Base-by-base conservation (phyloP, 2,888 invertebrate genomes). In the Parapristionchus giblindavisi region DNA sequence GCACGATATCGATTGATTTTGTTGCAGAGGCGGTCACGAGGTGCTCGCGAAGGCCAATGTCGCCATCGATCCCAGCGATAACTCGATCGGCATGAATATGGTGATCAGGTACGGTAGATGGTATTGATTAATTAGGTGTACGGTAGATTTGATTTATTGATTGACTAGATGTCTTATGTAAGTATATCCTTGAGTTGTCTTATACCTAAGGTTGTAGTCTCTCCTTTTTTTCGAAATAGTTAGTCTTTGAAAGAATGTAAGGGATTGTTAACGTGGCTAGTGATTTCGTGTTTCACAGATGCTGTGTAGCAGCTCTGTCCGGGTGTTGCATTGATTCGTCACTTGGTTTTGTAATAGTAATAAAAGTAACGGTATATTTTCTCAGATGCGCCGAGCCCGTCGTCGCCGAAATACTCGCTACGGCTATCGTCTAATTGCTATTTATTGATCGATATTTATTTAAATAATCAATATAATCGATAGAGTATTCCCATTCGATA, bases 1-100 rank as follows among this genome's bases (percentile, higher is more conserved):
- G 48, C 48, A 14, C 21, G 48, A 11, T 48, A 11, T 48, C 14
- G 21, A 48, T 21, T 11, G 21, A 48, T 14, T 14, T 48, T 11
- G 24, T 68, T 68, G 51, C 88, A 92, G 97, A 76, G 95, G 95
- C 0, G 95, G 95, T 14, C 29, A 40, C 54, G 81, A 85, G 73
- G 83, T 87, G 32, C 76, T 87, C 60, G 79, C 85, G 3, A 81
- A 81, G 60, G 83, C 83, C 27, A 82, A 82, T 2, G 77, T 87
- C 1, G 85, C 83, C 3, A 76, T 87, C 34, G 87, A 87, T 77
- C 87, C 85, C 27, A 74, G 75, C 32, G 87, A 87, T 54, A 79
- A 83, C 40, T 80, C 84, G 14, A 85, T 87, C 75, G 83, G 82
- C 34, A 82, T 87, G 82, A 85, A 85, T 74, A 80, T 87, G 32